These are phyloP conservation scores for Tragelaphus buxtoni DNA, from an alignment of 2,113 vertebrate species.

Conservation along the genomic window DNA sequence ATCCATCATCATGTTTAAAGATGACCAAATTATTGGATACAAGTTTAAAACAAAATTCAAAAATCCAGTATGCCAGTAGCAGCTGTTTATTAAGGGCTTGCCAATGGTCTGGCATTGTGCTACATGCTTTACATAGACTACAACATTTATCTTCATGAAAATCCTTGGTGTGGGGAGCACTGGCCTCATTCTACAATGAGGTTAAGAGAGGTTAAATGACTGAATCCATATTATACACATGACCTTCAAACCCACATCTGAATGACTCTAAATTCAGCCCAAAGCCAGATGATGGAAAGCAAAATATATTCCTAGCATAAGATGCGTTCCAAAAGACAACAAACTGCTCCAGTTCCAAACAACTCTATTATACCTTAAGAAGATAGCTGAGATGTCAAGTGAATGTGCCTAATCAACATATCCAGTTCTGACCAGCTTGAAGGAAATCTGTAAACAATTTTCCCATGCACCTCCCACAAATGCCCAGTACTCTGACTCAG, in stretches of 20 bases:
- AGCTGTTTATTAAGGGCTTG: not conserved
- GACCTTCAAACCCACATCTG: not conserved
- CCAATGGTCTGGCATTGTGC: not conserved
- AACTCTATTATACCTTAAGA: not conserved
- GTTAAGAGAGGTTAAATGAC: not conserved
- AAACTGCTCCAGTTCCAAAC: not conserved
- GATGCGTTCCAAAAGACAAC: not conserved
- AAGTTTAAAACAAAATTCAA: slow-evolving; percentile 26
- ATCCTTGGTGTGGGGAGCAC: not conserved
- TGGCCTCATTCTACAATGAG: not conserved
- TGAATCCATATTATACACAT: not conserved
- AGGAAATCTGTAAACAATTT: not conserved
- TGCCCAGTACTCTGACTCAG: not conserved
- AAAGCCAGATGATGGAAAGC: not conserved
- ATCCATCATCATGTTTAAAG: not conserved
- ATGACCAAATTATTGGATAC: not conserved
- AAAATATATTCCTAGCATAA: not conserved
- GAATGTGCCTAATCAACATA: not conserved
- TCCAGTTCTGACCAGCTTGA: not conserved
- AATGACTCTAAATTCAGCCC: not conserved
- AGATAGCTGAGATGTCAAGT: not conserved
- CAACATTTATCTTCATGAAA: not conserved
- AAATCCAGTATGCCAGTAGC: not conserved
- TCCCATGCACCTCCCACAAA: not conserved
- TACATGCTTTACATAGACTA: not conserved